Percentiles rank a stretch among this genome's conserved stretches.
These are phyloP conservation scores for Nomada goodeniana DNA, from an alignment of 2,888 invertebrate species.

Conservation along the genomic window DNA sequence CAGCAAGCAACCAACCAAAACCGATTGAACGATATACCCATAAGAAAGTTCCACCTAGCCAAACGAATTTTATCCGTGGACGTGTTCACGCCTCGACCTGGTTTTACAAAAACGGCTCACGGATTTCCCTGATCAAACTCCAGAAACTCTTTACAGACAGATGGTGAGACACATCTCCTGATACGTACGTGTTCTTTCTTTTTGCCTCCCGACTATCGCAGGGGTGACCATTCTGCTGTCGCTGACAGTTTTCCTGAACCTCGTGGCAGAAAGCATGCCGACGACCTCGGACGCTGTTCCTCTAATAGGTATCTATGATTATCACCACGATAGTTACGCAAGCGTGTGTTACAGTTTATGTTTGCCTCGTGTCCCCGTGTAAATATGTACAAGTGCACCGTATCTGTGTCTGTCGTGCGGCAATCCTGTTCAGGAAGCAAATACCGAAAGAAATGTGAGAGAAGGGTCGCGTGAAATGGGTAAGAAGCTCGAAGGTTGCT, in stretches of 20 bases:
- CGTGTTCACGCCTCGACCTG: constrained; percentile 1
- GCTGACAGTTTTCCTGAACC: constrained; percentile 98
- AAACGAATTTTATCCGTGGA: constrained; percentile 18
- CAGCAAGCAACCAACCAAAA: background rate
- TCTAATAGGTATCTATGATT: constrained; percentile 88
- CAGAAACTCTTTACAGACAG: background rate
- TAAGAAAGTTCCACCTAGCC: background rate
- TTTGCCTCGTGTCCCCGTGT: constrained; percentile 60
- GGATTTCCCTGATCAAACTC: background rate
- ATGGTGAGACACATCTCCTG: constrained; percentile 7
- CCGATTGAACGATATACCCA: background rate
- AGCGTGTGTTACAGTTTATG: constrained; percentile 69
- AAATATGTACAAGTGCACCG: constrained; percentile 47
- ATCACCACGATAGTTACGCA: constrained; percentile 62
- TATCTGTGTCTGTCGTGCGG: constrained; percentile 45
- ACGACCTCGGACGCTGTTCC: constrained; percentile 93
- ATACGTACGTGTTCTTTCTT: constrained; percentile 21
- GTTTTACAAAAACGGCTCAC: background rate
- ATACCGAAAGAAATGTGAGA: constrained; percentile 11
- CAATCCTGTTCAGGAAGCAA: constrained; percentile 12
- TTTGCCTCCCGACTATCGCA: constrained; percentile 85
- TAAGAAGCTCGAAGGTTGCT: constrained; percentile 54
- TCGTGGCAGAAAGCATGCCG: constrained; percentile 98
- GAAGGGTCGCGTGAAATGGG: constrained; percentile 28
- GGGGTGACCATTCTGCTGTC: constrained; percentile 98